Base-by-base conservation (phyloP, 2,113 vertebrate species). In the Otocyon megalotis region DNA sequence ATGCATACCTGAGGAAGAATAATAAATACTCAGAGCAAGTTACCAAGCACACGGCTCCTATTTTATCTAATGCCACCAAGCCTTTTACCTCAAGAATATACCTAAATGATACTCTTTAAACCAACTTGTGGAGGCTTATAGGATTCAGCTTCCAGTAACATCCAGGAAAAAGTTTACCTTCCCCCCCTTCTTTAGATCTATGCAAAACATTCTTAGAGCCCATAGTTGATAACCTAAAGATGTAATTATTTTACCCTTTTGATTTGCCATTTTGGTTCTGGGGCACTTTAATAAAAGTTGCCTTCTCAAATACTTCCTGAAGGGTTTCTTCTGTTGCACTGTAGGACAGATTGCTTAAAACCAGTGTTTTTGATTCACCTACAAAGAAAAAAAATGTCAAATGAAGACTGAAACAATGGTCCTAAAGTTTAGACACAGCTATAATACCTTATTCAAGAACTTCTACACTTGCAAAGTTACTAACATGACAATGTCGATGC, bases 311-410 rank as follows among this genome's bases (percentile, higher is more conserved):
- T 11, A 99, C 94, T 88, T 99, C 99, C 88, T 99, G 99, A 0
- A 99, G 98, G 24, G 97, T 97, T 2, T 99, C 99, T 97, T 99
- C 99, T 92, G 99, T 99, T 1, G 99, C 99, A 88, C 97, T 99
- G 1, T 99, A 99, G 0, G 99, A 97, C 0, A 99, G 98, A 91
- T 99, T 99, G 98, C 99, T 99, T 90, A 99, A 99, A 65, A 99
- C 98, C 28, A 99, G 98, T 0, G 99, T 99, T 98, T 99, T 99
- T 19, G 98, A 98, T 95, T 99, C 99, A 72, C 93, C 98, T 93
- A 67, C 11, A 76, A 88, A 96, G 24, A 94, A 43, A 93, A 19
- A 91, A 12, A 82, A 37, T 7, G 12, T 8, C 24, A 95, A 22
- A 35, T 65, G 20, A 71, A 32, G 28, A 83, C 60, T 58, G 37